Conservation (phyloP, 2,888 invertebrate species). For the Amorpha juglandis region DNA sequence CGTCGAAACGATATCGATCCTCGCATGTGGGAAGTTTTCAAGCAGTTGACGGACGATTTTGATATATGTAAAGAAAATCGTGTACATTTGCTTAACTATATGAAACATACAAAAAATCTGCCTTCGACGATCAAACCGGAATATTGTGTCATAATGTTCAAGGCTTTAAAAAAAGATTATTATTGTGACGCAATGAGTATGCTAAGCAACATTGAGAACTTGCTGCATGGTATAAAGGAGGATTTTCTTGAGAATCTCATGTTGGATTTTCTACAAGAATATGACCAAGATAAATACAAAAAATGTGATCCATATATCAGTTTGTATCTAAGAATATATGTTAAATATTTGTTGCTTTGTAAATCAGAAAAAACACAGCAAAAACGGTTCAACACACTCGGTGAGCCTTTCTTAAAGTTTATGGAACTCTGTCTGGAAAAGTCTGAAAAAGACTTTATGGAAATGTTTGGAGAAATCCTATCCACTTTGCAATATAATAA, state of each 20-base stretch:
- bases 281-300: neutral
- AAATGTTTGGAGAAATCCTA: neutral
- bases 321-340: neutral
- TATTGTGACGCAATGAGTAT: neutral
- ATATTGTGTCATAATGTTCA: conserved; percentile 41
- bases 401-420: conserved; percentile 1
- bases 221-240: conserved; percentile 5
- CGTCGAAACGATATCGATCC: conserved; percentile 37
- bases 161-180: conserved; percentile 4
- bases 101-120: conserved; percentile 36
- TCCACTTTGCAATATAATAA: conserved; percentile 5
- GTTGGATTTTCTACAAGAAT: conserved; percentile 19
- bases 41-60: conserved; percentile 44
- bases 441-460: neutral
- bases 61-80: conserved; percentile 38
- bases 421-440: neutral
- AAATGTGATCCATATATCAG: neutral
- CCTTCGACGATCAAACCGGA: conserved; percentile 50
- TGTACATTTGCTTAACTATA: conserved; percentile 29
- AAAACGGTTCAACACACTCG: neutral
- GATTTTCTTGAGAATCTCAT: conserved; percentile 22
- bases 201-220: neutral
- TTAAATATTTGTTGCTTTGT: conserved; percentile 21
- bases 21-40: conserved; percentile 51
- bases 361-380: conserved; percentile 20